Conservation (phyloP, 2,797 vertebrate genomes). For the Enteromius viviparus region DNA sequence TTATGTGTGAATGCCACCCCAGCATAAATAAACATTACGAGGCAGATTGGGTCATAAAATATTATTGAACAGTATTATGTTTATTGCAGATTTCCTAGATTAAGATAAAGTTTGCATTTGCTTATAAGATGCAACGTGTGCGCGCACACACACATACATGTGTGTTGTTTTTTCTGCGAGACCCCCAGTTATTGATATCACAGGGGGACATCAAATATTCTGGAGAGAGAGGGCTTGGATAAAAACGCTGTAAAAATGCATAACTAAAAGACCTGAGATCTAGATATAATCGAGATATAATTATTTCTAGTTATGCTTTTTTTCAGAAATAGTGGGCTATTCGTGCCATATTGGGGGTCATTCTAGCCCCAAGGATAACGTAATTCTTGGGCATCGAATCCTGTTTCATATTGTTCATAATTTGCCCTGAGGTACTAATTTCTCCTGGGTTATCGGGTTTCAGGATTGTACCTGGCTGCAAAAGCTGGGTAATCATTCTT, state of each 20-base stretch:
- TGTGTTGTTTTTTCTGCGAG: neutral
- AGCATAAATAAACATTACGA: slow-evolving; percentile 35
- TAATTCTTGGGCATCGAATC: neutral
- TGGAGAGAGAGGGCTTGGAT: slow-evolving; percentile 19
- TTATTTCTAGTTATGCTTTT: neutral
- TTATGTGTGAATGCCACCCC: slow-evolving; percentile 39
- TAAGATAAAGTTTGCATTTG: slow-evolving; percentile 25
- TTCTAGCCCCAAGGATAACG: neutral
- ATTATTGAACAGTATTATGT: slow-evolving; percentile 22
- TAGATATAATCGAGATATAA: too few species aligned
- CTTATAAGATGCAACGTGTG: neutral
- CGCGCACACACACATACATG: neutral
- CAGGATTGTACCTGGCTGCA: neutral
- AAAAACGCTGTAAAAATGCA: slow-evolving; percentile 20
- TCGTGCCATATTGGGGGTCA: neutral
- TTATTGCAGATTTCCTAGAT: slow-evolving; percentile 43
- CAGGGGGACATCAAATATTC: slow-evolving; percentile 28
- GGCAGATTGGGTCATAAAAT: slow-evolving; percentile 37
- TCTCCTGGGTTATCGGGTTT: neutral
- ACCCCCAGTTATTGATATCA: slow-evolving; percentile 30
- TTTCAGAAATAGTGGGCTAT: neutral
- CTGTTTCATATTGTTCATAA: neutral
- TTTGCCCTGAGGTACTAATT: neutral
- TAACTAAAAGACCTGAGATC: slow-evolving; percentile 4
- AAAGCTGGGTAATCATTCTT: neutral